Conservation (phyloP, 2,888 invertebrate species). For the Nomada ruficornis region DNA sequence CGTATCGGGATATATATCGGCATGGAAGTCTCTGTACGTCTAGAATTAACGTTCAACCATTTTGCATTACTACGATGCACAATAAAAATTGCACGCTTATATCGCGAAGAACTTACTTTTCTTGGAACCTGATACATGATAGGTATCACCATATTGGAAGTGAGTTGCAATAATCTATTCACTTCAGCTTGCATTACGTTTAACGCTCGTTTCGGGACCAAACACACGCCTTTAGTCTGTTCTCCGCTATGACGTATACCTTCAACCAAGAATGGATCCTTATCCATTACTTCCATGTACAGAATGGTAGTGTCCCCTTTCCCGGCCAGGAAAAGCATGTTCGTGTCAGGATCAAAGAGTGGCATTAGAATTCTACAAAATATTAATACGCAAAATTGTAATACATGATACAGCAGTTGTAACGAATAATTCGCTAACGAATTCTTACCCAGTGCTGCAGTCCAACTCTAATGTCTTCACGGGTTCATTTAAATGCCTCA, state of each 20-base stretch:
- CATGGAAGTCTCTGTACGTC: constrained; percentile 97
- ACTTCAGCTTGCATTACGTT: constrained; percentile 99
- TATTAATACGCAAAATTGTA: constrained; percentile 1
- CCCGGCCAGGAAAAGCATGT: constrained; percentile 97
- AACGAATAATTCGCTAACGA: neutral
- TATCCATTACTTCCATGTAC: constrained; percentile 95
- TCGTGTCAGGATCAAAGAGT: constrained; percentile 96
- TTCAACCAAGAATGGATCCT: constrained; percentile 95
- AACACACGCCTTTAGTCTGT: constrained; percentile 96
- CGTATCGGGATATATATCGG: constrained; percentile 97
- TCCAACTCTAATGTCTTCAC: constrained; percentile 93
- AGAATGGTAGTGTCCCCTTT: constrained; percentile 97
- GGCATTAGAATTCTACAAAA: constrained; percentile 92
- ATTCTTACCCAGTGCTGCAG: constrained; percentile 91
- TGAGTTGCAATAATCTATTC: constrained; percentile 94
- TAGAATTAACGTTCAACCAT: constrained; percentile 77
- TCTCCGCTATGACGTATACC: constrained; percentile 95
- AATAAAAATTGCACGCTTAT: neutral
- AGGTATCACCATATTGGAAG: constrained; percentile 94
- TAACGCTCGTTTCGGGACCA: constrained; percentile 95
- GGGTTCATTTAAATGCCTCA: constrained; percentile 91
- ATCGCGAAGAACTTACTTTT: constrained; percentile 86
- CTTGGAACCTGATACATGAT: constrained; percentile 97
- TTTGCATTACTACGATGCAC: neutral
- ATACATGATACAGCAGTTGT: neutral